Evolutionary conservation across 1,140 invertebrate species (phyloP), one percentile per base, ranked within the genome.

Genomic region (Drosophila pseudoobscura): DNA sequence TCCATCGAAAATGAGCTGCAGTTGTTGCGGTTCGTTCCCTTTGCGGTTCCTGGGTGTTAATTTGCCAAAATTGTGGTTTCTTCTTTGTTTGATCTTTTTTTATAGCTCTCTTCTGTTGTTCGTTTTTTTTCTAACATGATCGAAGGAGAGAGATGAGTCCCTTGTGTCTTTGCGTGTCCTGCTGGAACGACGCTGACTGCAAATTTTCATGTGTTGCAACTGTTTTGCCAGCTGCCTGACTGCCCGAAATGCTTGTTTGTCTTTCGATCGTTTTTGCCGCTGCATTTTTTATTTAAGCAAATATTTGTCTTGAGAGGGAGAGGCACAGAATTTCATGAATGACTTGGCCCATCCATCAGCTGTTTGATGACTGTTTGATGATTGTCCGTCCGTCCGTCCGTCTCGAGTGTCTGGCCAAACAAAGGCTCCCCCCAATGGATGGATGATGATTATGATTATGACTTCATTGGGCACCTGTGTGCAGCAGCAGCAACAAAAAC

Each of bases 41-140:
- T 13, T 77, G 49, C 51, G 71, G 64, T 71, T 65, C 61, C 50
- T 29, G 60, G 68, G 83, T 79, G 83, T 71, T 88, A 88, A 88
- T 83, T 88, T 88, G 83, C 66, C 84, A 79, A 88, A 69, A 83
- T 79, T 83, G 83, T 57, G 78, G 83, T 78, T 83, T 66, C 55
- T 74, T 46, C 13, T 76, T 22, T 7, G 9, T 50, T 58, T 44
- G 22, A n/a, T 52, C 15, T 39, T 61, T n/a, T n/a, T 41, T 22
- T 35, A 3, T 35, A 6, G 20, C 6, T 52, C 43, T 55, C 29
- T 43, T 50, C 11, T 26, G 24, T 26, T 24, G 2, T 24, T 15
- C 15, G 0, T 26, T 26, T 17, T 51, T 57, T 47, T 82, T 82
- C 68, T 76, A 83, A 87, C 58, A 57, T 49, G 59, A 77, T 79